phyloP scores from a whole-genome alignment of 2,113 vertebrate genomes.

The Amphilophus citrinellus region DNA sequence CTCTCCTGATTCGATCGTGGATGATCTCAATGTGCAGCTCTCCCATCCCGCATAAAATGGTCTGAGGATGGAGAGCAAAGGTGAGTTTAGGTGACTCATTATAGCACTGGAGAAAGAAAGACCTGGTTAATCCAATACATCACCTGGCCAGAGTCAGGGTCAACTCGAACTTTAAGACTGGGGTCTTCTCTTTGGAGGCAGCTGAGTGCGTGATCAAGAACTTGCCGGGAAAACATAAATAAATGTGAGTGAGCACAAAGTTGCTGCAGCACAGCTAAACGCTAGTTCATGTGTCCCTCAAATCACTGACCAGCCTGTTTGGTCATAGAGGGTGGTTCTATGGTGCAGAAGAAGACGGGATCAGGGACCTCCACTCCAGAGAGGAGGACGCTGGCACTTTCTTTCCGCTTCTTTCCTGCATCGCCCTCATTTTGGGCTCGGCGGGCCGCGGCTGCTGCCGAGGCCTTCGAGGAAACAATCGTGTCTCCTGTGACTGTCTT shows the following conservation, averaged over 20 bases:
- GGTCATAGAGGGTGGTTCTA: slow-evolving; percentile 92
- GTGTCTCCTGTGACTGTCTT: slow-evolving; percentile 97
- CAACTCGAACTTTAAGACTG: slow-evolving; percentile 81
- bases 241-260: not conserved
- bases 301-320: slow-evolving; percentile 87
- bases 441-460: slow-evolving; percentile 84
- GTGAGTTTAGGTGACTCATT: not conserved
- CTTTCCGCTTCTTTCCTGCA: slow-evolving; percentile 49
- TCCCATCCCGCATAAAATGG: slow-evolving; percentile 97
- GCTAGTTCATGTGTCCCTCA: not conserved
- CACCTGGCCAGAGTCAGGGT: slow-evolving; percentile 83
- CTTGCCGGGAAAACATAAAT: slow-evolving; percentile 68
- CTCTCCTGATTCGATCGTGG: slow-evolving; percentile 94
- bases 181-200: slow-evolving; percentile 98
- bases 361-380: slow-evolving; percentile 96
- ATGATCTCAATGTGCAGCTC: slow-evolving; percentile 98
- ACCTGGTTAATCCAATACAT: not conserved
- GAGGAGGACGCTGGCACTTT: slow-evolving; percentile 79
- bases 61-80: slow-evolving; percentile 76
- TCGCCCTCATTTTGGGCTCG: slow-evolving; percentile 68
- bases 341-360: slow-evolving; percentile 98
- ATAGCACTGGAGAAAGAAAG: not conserved
- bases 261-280: not conserved
- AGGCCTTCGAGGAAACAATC: slow-evolving; percentile 91
- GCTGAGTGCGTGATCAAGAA: slow-evolving; percentile 90